These are phyloP conservation scores for Isaurus tuberculatus DNA, from an alignment of 92 coral and sea anemone genomes.

Conservation along the genomic window DNA sequence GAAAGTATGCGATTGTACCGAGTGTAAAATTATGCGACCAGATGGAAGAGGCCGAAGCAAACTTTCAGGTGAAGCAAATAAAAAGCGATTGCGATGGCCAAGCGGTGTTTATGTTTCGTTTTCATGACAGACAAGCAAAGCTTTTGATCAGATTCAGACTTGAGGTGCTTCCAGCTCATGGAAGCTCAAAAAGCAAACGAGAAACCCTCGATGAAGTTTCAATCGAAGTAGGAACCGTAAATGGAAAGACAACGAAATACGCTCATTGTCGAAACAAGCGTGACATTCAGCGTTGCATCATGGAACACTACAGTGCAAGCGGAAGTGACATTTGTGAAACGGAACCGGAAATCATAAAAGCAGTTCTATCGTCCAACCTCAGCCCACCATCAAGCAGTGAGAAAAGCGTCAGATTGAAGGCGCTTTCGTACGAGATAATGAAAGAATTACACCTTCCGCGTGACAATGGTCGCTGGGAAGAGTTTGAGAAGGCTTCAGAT, in stretches of 20 bases:
- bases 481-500: conserved; percentile 36
- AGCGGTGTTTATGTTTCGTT: conserved; percentile 52
- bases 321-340: conserved; percentile 37
- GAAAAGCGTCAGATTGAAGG: not conserved
- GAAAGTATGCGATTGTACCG: conserved; percentile 1
- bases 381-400: conserved; percentile 33
- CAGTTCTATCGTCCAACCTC: not conserved
- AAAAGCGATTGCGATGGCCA: conserved; percentile 31
- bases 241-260: not conserved
- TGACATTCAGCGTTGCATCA: not conserved
- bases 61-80: conserved; percentile 37
- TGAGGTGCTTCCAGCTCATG: conserved; percentile 20
- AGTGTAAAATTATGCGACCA: conserved; percentile 1
- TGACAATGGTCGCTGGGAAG: conserved; percentile 73
- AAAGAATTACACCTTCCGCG: conserved; percentile 64
- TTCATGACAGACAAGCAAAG: conserved; percentile 43
- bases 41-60: conserved; percentile 10
- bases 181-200: conserved; percentile 37
- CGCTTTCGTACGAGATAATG: conserved; percentile 62
- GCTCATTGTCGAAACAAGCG: conserved; percentile 6
- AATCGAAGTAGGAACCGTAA: conserved; percentile 36
- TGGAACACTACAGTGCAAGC: conserved; percentile 33
- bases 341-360: conserved; percentile 19
- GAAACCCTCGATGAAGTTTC: conserved; percentile 45
- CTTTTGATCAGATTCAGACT: conserved; percentile 43